These are phyloP conservation scores for Macrostomum cliftonense DNA, from an alignment of 2,888 invertebrate species.

Conservation along the genomic window DNA sequence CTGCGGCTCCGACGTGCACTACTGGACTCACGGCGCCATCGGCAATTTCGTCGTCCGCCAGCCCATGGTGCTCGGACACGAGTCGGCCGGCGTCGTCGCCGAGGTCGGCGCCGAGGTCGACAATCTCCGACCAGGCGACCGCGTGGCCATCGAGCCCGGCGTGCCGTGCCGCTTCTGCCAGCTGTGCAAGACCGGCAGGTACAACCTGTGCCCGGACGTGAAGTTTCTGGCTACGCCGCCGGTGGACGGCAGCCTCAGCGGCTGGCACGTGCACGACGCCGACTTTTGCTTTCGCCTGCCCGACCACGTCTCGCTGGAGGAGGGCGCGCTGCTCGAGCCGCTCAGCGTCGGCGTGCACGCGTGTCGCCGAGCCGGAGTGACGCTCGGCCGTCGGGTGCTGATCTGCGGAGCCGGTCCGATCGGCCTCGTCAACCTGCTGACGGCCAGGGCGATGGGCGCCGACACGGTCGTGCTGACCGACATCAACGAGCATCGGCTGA, in stretches of 20 bases:
- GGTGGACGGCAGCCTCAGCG: constrained; percentile 62
- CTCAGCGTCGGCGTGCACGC: constrained; percentile 80
- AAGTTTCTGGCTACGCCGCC: constrained; percentile 83
- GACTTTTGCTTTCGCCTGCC: constrained; percentile 51
- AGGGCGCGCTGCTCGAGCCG: constrained; percentile 79
- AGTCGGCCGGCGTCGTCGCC: constrained; percentile 47
- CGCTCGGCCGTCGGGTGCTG: constrained; percentile 37
- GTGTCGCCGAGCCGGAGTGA: constrained; percentile 60
- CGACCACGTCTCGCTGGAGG: constrained; percentile 67
- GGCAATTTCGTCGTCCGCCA: constrained; percentile 63
- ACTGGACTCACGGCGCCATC: constrained; percentile 61
- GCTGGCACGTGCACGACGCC: constrained; percentile 65
- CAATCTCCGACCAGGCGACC: constrained; percentile 49
- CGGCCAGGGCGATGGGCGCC: constrained; percentile 34
- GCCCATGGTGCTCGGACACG: constrained; percentile 88
- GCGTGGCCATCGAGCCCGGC: constrained; percentile 84
- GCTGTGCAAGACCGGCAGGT: constrained; percentile 66
- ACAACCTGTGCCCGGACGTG: constrained; percentile 73
- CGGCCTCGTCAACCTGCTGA: constrained; percentile 30
- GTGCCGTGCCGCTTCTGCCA: constrained; percentile 59
- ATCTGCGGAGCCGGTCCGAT: constrained; percentile 36
- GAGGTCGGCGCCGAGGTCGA: constrained; percentile 50
- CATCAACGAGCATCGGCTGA: constrained; percentile 26
- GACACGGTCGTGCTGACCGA: constrained; percentile 24
- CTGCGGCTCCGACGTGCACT: constrained; percentile 74